A percentile compares a stretch with the other conserved stretches of the same genome.
These are phyloP conservation scores for Actinernus sp. DNA, from an alignment of 92 coral and sea anemone genomes.

Conservation along the genomic window DNA sequence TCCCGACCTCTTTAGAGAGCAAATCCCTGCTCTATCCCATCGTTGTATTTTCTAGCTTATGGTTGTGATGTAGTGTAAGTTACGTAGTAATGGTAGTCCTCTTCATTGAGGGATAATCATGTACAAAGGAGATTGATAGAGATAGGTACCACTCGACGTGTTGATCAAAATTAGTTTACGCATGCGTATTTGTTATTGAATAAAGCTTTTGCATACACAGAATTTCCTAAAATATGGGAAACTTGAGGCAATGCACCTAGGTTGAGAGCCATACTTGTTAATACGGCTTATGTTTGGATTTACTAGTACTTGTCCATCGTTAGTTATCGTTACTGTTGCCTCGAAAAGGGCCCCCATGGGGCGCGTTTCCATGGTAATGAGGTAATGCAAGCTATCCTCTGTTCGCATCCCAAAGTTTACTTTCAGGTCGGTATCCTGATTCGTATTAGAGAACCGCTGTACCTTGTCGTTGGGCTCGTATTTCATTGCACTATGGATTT, in stretches of 20 bases:
- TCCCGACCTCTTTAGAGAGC: no score
- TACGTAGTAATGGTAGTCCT: no score
- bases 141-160: no score
- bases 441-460: slow-evolving; percentile 60
- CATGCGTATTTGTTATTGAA: no score
- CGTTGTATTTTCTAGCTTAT: no score
- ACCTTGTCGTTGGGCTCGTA: slow-evolving; percentile 74
- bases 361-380: slow-evolving; percentile 70
- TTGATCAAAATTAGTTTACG: no score
- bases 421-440: slow-evolving; percentile 76
- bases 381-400: slow-evolving; percentile 63
- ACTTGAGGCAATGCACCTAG: slow-evolving; percentile 64
- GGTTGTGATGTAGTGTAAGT: no score
- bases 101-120: no score
- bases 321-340: slow-evolving; percentile 56
- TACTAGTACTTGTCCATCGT: slow-evolving; percentile 34
- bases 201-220: slow-evolving; percentile 66
- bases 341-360: slow-evolving; percentile 85
- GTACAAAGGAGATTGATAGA: no score
- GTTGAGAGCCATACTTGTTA: slow-evolving; percentile 82
- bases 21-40: no score
- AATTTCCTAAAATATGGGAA: slow-evolving; percentile 81
- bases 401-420: slow-evolving; percentile 68
- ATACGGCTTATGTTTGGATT: slow-evolving; percentile 89
- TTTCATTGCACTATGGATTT: slow-evolving; percentile 51